Evolutionary conservation across 2,888 invertebrate genomes (phyloP).

Genomic region (Lasioglossum marginatum): DNA sequence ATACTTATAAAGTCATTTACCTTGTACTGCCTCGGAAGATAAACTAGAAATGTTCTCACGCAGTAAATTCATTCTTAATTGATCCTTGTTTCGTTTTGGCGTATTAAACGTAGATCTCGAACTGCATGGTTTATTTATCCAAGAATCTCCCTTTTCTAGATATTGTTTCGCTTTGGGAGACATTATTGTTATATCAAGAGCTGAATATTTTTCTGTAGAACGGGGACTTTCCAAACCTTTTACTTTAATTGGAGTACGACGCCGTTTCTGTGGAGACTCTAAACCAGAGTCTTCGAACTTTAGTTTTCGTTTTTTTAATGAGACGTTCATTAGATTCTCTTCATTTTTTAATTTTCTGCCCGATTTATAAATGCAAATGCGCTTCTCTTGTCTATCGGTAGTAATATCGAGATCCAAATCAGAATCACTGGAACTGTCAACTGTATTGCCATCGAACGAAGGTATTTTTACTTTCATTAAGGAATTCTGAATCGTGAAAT

Average conservation of each 20-base stretch:
- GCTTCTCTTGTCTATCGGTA: slow-evolving; percentile 71
- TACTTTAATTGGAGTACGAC: slow-evolving; percentile 44
- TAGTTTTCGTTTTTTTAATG: slow-evolving; percentile 73
- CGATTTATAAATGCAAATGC: slow-evolving; percentile 76
- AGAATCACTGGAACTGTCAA: slow-evolving; percentile 70
- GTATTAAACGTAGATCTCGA: slow-evolving; percentile 43
- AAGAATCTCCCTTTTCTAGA: slow-evolving; percentile 19
- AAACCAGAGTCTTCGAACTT: slow-evolving; percentile 46
- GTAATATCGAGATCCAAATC: slow-evolving; percentile 74
- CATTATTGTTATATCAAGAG: slow-evolving; percentile 78
- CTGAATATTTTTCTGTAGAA: slow-evolving; percentile 75
- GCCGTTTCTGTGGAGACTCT: slow-evolving; percentile 58
- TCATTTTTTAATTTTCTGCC: slow-evolving; percentile 35
- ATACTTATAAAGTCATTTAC: slow-evolving; percentile 31
- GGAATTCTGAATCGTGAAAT: not conserved
- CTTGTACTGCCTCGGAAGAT: slow-evolving; percentile 4
- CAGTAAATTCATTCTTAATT: slow-evolving; percentile 64
- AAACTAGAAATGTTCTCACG: slow-evolving; percentile 45
- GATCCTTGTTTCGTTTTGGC: slow-evolving; percentile 49
- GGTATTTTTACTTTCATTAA: slow-evolving; percentile 60
- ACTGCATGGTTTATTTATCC: slow-evolving; percentile 18
- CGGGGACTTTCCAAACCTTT: slow-evolving; percentile 31
- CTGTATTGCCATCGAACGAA: slow-evolving; percentile 76
- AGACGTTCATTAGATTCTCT: slow-evolving; percentile 34
- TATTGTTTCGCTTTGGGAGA: slow-evolving; percentile 73